Conservation (phyloP, 2,888 invertebrate species). For the Trachelus tabidus region DNA sequence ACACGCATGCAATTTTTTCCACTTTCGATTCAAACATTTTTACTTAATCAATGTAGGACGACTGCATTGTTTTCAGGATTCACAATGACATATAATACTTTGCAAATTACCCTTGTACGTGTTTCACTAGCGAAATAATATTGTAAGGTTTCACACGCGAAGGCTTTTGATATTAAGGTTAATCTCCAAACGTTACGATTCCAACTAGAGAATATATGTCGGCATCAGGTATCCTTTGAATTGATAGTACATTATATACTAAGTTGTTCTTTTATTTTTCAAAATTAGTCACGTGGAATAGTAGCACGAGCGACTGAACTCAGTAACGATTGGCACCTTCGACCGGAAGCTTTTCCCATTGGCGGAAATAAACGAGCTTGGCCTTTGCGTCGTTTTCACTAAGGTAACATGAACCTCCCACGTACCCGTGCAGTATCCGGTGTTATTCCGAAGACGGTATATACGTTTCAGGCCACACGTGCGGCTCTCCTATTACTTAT, state of each 20-base stretch:
- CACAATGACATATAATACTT: background rate
- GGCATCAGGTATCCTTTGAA: background rate
- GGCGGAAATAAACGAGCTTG: background rate
- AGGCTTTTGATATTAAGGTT: slow-evolving; percentile 51
- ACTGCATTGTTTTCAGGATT: slow-evolving; percentile 9
- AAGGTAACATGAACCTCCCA: background rate
- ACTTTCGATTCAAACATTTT: too few relatives aligned
- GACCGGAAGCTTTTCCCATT: background rate
- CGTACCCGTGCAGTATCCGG: background rate
- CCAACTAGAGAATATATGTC: background rate
- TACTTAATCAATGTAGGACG: background rate
- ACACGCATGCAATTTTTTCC: background rate
- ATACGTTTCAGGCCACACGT: background rate
- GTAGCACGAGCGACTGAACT: background rate
- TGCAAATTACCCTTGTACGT: background rate
- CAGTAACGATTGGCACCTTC: background rate
- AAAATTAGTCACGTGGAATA: background rate
- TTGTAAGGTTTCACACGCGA: slow-evolving; percentile 44
- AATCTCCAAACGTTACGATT: slow-evolving; percentile 30
- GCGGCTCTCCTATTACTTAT: background rate
- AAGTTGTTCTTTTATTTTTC: background rate
- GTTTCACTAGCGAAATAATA: background rate
- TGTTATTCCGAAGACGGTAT: background rate
- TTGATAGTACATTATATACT: background rate
- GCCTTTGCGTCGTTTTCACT: background rate